Percentiles rank a stretch among this genome's conserved stretches.
phyloP scores from a whole-genome alignment of 2,113 vertebrate genomes.

The Marcusenius ussheri region DNA sequence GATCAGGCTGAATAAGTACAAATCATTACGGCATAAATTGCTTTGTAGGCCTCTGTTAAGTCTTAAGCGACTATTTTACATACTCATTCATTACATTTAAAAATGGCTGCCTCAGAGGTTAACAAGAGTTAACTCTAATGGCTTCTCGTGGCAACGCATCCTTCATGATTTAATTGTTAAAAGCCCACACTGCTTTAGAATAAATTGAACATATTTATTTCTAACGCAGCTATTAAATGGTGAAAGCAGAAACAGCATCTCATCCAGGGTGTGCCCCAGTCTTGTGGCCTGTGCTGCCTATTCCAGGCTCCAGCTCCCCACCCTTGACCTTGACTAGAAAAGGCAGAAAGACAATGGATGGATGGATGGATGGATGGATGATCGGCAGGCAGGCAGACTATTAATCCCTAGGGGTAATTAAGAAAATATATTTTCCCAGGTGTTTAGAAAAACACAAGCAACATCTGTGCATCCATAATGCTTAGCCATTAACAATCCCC shows the following conservation, averaged over 20 bases:
- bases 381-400: background rate
- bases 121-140: background rate
- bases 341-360: background rate
- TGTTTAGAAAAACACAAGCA: background rate
- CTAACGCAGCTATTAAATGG: background rate
- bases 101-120: conserved; percentile 6
- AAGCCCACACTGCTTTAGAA: background rate
- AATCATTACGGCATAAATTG: conserved; percentile 22
- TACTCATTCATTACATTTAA: conserved; percentile 16
- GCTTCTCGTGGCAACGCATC: background rate
- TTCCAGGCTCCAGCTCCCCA: background rate
- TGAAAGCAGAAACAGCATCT: background rate
- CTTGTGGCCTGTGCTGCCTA: background rate
- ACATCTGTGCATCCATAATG: background rate
- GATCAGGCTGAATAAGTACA: conserved; percentile 15
- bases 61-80: background rate
- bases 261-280: background rate
- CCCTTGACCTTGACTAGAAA: background rate
- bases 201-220: background rate
- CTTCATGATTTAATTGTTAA: conserved; percentile 2
- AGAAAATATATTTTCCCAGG: too few relatives aligned
- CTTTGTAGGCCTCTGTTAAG: conserved; percentile 9
- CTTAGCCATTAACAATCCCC: background rate
- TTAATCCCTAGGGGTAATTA: background rate
- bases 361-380: background rate